These are phyloP conservation scores for Oreochromis spilurus DNA, from an alignment of 2,113 vertebrate genomes.

Conservation along the genomic window DNA sequence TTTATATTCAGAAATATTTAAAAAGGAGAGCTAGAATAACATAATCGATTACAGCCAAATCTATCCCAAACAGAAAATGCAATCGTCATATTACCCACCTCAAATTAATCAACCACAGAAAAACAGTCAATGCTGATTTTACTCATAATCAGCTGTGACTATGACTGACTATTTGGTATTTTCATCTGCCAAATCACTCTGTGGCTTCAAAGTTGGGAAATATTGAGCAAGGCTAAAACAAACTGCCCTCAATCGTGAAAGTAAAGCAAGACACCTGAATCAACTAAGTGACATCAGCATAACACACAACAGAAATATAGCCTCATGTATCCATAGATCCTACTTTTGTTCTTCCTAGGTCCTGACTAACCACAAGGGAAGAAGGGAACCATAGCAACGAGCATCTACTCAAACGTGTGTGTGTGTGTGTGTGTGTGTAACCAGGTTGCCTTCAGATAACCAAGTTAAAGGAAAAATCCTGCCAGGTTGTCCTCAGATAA, in stretches of 20 bases:
- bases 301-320: background rate
- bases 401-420: background rate
- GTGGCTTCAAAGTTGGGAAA: background rate
- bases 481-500: conserved; percentile 41
- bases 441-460: conserved; percentile 38
- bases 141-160: background rate
- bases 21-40: background rate
- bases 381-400: background rate
- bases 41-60: background rate
- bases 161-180: background rate
- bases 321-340: background rate
- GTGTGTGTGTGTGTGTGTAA: background rate
- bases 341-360: background rate
- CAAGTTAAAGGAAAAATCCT: background rate
- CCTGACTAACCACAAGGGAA: background rate
- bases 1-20: background rate
- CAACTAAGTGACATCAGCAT: background rate
- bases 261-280: background rate
- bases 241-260: background rate
- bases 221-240: background rate
- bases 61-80: background rate
- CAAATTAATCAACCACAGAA: background rate
- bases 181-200: background rate
- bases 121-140: background rate
- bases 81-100: background rate